Evolutionary conservation across 1,140 invertebrate genomes (phyloP).

Genomic region (Drosophila takahashii): DNA sequence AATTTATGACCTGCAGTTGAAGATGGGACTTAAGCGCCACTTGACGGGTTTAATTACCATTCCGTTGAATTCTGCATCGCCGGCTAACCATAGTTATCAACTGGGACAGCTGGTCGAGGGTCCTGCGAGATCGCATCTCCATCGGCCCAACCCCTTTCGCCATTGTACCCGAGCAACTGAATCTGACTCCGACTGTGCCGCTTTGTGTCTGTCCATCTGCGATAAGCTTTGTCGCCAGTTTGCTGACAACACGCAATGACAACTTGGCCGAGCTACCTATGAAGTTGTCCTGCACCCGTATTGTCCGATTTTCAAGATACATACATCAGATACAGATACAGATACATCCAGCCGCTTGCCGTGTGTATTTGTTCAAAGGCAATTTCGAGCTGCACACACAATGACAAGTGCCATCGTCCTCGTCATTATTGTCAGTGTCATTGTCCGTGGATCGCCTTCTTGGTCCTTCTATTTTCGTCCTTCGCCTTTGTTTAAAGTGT

Average conservation of each 20-base stretch:
- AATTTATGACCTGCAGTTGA: conserved; percentile 76
- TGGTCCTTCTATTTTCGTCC: conserved; percentile 7
- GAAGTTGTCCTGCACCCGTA: conserved; percentile 49
- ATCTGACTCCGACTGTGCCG: conserved; percentile 40
- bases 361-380: conserved; percentile 36
- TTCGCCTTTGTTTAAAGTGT: conserved; percentile 74
- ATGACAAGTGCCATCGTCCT: conserved; percentile 58
- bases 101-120: conserved; percentile 67
- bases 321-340: conserved; percentile 10
- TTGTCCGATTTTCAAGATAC: conserved; percentile 51
- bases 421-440: conserved; percentile 44
- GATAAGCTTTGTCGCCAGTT: conserved; percentile 77
- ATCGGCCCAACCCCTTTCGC: conserved; percentile 32
- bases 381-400: conserved; percentile 57
- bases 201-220: conserved; percentile 77
- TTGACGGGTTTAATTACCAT: conserved; percentile 71
- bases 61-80: conserved; percentile 7
- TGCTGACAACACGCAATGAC: conserved; percentile 77
- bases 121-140: conserved; percentile 48
- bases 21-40: conserved; percentile 72
- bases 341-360: neutral
- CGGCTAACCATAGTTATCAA: conserved; percentile 4
- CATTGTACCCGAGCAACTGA: conserved; percentile 10
- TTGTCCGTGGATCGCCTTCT: conserved; percentile 47
- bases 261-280: conserved; percentile 57